These are phyloP conservation scores for Pseudeuparius sepicola DNA, from an alignment of 2,888 invertebrate genomes.

Conservation along the genomic window DNA sequence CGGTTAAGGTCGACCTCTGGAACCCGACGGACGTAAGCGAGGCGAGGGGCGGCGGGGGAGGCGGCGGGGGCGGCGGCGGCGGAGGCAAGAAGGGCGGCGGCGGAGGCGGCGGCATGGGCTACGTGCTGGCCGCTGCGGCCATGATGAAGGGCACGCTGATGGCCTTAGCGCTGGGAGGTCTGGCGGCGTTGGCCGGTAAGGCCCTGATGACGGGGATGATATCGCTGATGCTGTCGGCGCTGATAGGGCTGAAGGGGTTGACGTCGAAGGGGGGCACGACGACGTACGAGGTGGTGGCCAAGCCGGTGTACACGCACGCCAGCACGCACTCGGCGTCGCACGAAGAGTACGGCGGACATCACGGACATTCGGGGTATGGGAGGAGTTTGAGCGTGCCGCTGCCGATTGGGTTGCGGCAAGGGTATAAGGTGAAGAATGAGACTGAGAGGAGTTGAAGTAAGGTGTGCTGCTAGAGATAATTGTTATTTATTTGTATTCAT, in stretches of 20 bases:
- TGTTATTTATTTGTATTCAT: no score
- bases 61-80: conserved; percentile 32
- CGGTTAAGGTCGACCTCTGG: conserved; percentile 53
- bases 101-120: conserved; percentile 35
- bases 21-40: conserved; percentile 39
- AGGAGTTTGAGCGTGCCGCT: conserved; percentile 3
- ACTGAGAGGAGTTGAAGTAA: no score
- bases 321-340: conserved; percentile 53
- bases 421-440: no score
- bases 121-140: conserved; percentile 39
- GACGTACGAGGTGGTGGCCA: conserved; percentile 72
- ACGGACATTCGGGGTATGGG: not conserved
- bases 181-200: conserved; percentile 71
- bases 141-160: conserved; percentile 57
- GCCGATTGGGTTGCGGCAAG: conserved; percentile 1
- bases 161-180: conserved; percentile 58
- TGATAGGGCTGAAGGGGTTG: conserved; percentile 61
- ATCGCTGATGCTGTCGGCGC: conserved; percentile 63
- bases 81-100: conserved; percentile 36
- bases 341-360: conserved; percentile 37
- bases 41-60: conserved; percentile 22
- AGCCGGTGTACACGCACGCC: conserved; percentile 61
- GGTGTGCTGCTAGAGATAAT: no score
- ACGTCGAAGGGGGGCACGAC: conserved; percentile 55
- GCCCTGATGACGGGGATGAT: conserved; percentile 70